These are phyloP conservation scores for Noctua fimbriata DNA, from an alignment of 2,888 invertebrate species.

Conservation along the genomic window DNA sequence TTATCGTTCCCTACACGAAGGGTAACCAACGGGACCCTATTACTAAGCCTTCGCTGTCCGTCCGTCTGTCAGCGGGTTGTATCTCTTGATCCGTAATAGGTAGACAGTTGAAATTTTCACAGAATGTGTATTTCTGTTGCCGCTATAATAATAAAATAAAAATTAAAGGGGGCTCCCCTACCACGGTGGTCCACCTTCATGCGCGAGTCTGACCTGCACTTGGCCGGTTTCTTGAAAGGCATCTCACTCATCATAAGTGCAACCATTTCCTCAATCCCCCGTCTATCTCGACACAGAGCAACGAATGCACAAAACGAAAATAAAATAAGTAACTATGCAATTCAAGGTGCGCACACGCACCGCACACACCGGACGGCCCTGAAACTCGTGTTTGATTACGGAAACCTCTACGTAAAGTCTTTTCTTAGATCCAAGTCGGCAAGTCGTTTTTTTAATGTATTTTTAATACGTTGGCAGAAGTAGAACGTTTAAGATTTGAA, in stretches of 20 bases:
- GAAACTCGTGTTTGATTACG: constrained; percentile 70
- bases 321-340: constrained; percentile 37
- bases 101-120: too few relatives aligned
- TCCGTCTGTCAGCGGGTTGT: too few relatives aligned
- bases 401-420: constrained; percentile 63
- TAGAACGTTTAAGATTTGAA: neutral
- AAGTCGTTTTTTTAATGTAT: neutral
- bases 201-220: too few relatives aligned
- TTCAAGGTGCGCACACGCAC: constrained; percentile 48
- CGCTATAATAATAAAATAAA: too few relatives aligned
- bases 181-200: too few relatives aligned
- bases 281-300: constrained; percentile 37
- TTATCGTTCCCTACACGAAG: neutral
- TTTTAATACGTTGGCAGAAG: constrained; percentile 6
- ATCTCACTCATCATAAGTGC: constrained; percentile 1
- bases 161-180: too few relatives aligned
- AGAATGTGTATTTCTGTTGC: too few relatives aligned
- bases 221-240: too few relatives aligned
- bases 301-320: constrained; percentile 53
- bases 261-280: constrained; percentile 38
- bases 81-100: too few relatives aligned
- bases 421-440: constrained; percentile 56
- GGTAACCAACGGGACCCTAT: too few relatives aligned
- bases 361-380: constrained; percentile 65
- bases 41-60: too few relatives aligned